A percentile compares a stretch with the other conserved stretches of the same genome.
Evolutionary conservation across 2,888 invertebrate genomes (phyloP).

Genomic region (Trichogramma dendrolimi): DNA sequence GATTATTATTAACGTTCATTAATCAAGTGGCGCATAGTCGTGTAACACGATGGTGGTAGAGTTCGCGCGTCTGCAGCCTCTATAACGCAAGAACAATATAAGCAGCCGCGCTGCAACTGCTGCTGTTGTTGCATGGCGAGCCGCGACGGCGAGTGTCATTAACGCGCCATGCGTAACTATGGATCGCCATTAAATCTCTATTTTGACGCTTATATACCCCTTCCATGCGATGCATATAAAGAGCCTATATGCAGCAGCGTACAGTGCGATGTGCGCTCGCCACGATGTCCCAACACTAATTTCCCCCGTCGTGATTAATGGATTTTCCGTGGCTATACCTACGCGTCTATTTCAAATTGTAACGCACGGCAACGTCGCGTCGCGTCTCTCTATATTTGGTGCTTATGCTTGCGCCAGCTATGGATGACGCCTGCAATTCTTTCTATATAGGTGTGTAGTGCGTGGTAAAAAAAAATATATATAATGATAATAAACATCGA

Average conservation of each 20-base stretch:
- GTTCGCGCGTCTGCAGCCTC: too few species aligned
- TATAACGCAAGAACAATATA: background rate
- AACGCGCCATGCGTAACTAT: conserved; percentile 13
- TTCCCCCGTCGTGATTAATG: background rate
- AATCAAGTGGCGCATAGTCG: conserved; percentile 33
- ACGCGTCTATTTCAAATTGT: too few species aligned
- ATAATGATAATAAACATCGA: too few species aligned
- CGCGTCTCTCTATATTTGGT: too few species aligned
- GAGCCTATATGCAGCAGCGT: background rate
- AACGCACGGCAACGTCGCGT: too few species aligned
- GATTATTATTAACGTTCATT: conserved; percentile 44
- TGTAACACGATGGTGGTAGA: conserved; percentile 1
- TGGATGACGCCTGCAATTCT: too few species aligned
- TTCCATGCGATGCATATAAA: conserved; percentile 7
- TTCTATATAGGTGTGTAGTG: too few species aligned
- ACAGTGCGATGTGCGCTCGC: conserved; percentile 9
- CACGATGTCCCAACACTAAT: background rate
- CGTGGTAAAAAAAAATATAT: too few species aligned
- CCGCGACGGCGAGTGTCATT: conserved; percentile 17
- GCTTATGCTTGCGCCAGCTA: too few species aligned
- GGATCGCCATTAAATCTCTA: conserved; percentile 23
- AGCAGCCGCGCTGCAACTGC: conserved; percentile 14
- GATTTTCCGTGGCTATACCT: too few species aligned
- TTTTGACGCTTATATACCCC: conserved; percentile 11
- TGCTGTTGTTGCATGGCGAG: background rate